Percentiles rank a stretch among this genome's conserved stretches.
Conservation (phyloP, 30 jellyfish, hydroid and myxozoan genomes). For the Clytia hemisphaerica region DNA sequence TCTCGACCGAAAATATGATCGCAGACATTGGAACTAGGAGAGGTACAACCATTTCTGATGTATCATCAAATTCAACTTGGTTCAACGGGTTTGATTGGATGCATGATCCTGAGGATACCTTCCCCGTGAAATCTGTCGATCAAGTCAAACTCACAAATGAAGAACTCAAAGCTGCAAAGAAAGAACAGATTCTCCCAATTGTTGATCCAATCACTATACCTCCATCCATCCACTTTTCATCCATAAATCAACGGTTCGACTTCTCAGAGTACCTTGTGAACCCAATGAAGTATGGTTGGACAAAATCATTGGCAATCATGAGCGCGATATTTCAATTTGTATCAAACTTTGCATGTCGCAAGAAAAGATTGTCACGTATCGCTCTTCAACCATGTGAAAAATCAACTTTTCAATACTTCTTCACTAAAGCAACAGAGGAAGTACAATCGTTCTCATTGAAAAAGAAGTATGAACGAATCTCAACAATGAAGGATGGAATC, state of each 20-base stretch:
- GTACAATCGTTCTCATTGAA: too few relatives aligned
- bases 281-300: not conserved
- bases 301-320: too few relatives aligned
- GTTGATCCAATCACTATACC: not conserved
- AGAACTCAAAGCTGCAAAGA: not conserved
- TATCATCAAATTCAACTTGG: not conserved
- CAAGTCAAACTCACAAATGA: not conserved
- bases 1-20: constrained; percentile 1
- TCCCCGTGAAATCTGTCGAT: not conserved
- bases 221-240: not conserved
- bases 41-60: constrained; percentile 5
- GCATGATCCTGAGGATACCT: too few relatives aligned
- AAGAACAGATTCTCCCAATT: not conserved
- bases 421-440: constrained; percentile 2
- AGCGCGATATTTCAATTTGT: too few relatives aligned
- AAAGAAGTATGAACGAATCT: not conserved
- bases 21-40: constrained; percentile 12
- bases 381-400: too few relatives aligned
- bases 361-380: too few relatives aligned
- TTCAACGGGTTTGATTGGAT: not conserved
- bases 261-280: not conserved
- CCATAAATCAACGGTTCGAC: not conserved
- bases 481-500: too few relatives aligned
- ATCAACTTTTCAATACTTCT: too few relatives aligned
- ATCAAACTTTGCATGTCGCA: too few relatives aligned